Evolutionary conservation across 2,888 invertebrate species (phyloP).

Genomic region (Macaria liturata): DNA sequence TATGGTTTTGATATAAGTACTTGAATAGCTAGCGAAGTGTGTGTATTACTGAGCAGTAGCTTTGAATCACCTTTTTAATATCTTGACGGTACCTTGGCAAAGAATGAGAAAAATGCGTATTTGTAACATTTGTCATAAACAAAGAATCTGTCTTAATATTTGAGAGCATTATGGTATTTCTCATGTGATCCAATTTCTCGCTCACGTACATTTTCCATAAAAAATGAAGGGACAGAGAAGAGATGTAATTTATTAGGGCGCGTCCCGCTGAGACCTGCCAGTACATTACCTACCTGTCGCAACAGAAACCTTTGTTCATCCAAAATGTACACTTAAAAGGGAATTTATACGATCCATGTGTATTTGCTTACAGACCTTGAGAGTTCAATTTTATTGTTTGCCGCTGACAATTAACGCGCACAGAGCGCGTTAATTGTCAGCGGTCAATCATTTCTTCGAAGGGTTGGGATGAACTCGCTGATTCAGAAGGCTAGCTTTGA

Average conservation of each 20-base stretch:
- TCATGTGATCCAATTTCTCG: no score
- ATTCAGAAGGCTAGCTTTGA: constrained; percentile 6
- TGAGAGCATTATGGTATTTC: constrained; percentile 5
- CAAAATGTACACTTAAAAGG: constrained; percentile 27
- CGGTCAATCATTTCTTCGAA: constrained; percentile 11
- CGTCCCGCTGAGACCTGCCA: constrained; percentile 43
- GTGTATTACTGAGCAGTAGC: no score
- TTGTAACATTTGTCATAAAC: not conserved
- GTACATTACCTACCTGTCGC: constrained; percentile 39
- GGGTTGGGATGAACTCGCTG: constrained; percentile 4
- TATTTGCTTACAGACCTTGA: constrained; percentile 13
- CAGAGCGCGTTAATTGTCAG: not conserved
- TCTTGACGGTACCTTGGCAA: no score
- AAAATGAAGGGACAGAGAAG: constrained; percentile 46
- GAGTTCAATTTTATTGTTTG: constrained; percentile 14
- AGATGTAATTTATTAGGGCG: constrained; percentile 52
- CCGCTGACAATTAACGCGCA: constrained; percentile 9
- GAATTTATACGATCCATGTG: constrained; percentile 22
- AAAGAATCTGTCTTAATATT: constrained; percentile 13
- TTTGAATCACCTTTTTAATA: no score
- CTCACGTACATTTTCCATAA: constrained; percentile 26
- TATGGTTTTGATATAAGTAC: no score
- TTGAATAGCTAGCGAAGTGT: no score
- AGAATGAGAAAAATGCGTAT: no score
- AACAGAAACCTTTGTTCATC: constrained; percentile 36